Evolutionary conservation across 2,797 vertebrate genomes (phyloP).

Genomic region (Argyrosomus regius): DNA sequence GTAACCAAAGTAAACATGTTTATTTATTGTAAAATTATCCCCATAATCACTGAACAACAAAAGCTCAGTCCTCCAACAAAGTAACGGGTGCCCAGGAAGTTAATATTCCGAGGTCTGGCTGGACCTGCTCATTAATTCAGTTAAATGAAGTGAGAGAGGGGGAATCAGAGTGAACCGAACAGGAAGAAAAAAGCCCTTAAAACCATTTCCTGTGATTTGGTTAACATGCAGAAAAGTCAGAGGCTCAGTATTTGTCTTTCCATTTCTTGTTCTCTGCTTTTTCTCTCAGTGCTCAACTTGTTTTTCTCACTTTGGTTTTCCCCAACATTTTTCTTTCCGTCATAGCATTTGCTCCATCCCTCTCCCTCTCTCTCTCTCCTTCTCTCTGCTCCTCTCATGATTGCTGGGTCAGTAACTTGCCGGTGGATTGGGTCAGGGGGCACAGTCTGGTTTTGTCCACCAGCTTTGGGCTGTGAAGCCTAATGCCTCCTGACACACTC

Average conservation of each 20-base stretch:
- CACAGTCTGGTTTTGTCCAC: constrained; percentile 75
- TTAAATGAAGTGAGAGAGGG: constrained; percentile 89
- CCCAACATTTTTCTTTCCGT: not conserved
- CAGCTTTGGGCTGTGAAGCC: constrained; percentile 72
- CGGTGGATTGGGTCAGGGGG: constrained; percentile 74
- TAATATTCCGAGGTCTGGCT: constrained; percentile 68
- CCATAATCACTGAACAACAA: constrained; percentile 38
- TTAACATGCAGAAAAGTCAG: constrained; percentile 68
- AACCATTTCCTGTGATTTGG: constrained; percentile 82
- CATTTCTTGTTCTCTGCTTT: not conserved
- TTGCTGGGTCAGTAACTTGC: constrained; percentile 78
- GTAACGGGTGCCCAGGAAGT: constrained; percentile 53
- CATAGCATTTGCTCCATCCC: not conserved
- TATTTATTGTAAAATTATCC: constrained; percentile 34
- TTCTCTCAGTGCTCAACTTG: not conserved
- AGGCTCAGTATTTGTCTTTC: constrained; percentile 31
- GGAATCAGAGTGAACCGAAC: constrained; percentile 81
- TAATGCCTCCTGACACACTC: constrained; percentile 83
- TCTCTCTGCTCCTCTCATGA: constrained; percentile 49
- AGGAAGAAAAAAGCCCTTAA: constrained; percentile 76
- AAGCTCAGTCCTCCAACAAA: constrained; percentile 42
- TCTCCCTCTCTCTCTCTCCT: constrained; percentile 2
- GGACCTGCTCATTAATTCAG: constrained; percentile 88
- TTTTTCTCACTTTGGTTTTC: constrained; percentile 9
- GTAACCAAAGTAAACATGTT: constrained; percentile 23